Base-by-base conservation (phyloP, 2,797 vertebrate species). In the Gallinago solitaria region DNA sequence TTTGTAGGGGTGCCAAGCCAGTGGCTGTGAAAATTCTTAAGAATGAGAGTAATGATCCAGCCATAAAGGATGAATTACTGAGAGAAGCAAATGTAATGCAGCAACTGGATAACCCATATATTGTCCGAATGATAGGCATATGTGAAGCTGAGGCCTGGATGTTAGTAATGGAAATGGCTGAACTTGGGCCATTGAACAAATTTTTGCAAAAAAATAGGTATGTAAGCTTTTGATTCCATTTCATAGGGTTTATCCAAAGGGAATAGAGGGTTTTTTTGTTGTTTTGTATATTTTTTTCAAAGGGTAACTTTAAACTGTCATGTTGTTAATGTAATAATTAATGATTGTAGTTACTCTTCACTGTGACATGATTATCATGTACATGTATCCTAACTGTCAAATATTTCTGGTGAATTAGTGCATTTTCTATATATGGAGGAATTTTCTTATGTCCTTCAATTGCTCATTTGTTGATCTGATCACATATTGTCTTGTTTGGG, bases 141-240 rank as follows among this genome's bases (percentile, higher is more conserved):
- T 99, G 99, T 50, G 99, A 99, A 89, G 98, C 99, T 0, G 99
- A 99, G 83, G 98, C 97, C 90, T 99, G 99, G 97, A 99, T 99
- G 99, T 92, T 99, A 96, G 99, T 99, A 43, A 99, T 99, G 99
- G 99, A 99, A 97, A 98, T 99, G 97, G 99, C 99, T 1, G 99
- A 99, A 41, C 98, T 99, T 17, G 99, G 99, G 9, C 99, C 99
- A 0, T 97, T 99, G 90, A 98, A 99, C 97, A 99, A 99, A 97
- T 99, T 98, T 95, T 97, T 99, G 84, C 98, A 98, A 81, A 99
- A 98, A 96, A 98, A 99, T 98, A 99, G 98, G 99, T 99, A 96
- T 4, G 95, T 50, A 57, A 17, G 11, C 10, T 48, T 80, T 80
- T 45, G 8, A 63, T 77, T 83, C 20, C 2, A 30, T 82, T 92